These are phyloP conservation scores for Lampris incognitus DNA, from an alignment of 2,113 vertebrate species.

Conservation along the genomic window DNA sequence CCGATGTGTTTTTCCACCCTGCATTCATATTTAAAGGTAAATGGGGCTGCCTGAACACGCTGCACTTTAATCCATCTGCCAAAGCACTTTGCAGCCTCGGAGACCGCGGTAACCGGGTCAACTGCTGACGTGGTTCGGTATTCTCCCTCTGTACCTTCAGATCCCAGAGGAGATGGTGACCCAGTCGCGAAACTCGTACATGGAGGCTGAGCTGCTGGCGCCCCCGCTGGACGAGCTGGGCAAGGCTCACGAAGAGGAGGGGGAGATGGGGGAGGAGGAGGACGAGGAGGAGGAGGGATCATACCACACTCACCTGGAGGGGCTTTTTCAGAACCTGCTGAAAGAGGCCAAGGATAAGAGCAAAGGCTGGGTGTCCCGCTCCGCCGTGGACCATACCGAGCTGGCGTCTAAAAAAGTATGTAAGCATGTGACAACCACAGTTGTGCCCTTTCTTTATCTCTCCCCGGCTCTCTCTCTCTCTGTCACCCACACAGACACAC, in stretches of 20 bases:
- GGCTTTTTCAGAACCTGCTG: constrained; percentile 87
- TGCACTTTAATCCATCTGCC: too few species aligned
- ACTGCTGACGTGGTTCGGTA: neutral
- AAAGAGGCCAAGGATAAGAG: constrained; percentile 94
- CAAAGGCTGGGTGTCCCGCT: constrained; percentile 91
- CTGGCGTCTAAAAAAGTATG: constrained; percentile 95
- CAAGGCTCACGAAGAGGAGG: constrained; percentile 75
- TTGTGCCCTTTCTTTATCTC: neutral
- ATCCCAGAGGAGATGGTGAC: constrained; percentile 92
- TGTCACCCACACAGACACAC: neutral
- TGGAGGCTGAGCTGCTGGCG: constrained; percentile 89
- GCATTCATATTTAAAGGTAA: too few species aligned
- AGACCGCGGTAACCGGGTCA: neutral
- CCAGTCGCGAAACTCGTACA: constrained; percentile 91
- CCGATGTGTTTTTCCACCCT: too few species aligned
- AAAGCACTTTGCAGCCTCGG: too few species aligned
- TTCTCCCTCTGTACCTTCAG: constrained; percentile 71
- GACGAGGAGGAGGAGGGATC: constrained; percentile 88
- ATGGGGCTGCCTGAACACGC: too few species aligned
- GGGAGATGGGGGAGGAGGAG: constrained; percentile 71
- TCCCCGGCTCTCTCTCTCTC: neutral
- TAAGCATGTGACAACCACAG: too few species aligned
- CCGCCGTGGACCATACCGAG: constrained; percentile 86
- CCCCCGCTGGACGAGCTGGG: constrained; percentile 90
- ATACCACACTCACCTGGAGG: constrained; percentile 87